Base-by-base conservation (phyloP, 2,888 invertebrate species). In the Listrodromus nycthemerus region DNA sequence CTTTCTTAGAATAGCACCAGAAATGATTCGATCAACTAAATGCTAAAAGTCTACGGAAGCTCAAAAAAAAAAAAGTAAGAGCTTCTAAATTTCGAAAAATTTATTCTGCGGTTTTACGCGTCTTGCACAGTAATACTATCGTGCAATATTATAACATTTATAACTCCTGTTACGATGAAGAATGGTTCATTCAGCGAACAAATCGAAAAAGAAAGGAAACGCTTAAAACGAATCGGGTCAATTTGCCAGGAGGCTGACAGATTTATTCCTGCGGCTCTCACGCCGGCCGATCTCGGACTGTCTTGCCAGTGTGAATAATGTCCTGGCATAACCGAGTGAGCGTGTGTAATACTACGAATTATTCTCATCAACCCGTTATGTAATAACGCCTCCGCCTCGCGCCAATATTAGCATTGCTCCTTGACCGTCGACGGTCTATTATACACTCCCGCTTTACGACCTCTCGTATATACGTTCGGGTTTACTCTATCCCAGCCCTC, bases 321-420 rank as follows among this genome's bases (percentile, higher is more conserved):
- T 41, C 37, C 70, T 61, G 52, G 58, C 41, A 73, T 65, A 70
- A 78, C 33, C 24, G 61, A 66, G 58, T 67, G 67, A 81, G 81
- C 76, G 84, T 84, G 85, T 78, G 88, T 88, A 87, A 81, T 82
- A 86, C 80, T 87, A 86, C 85, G 87, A 88, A 89, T 89, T 87
- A 88, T 88, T 86, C 90, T 89, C 88, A 88, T 88, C 85, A 84
- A 87, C 90, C 88, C 88, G 90, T 92, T 91, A 91, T 89, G 87
- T 90, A 91, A 92, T 79, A 63, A 87, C 88, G 85, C 87, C 87
- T 83, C 80, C 87, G 86, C 41, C 21, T 19, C 85, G 82, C 75
- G 90, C 91, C 90, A 90, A 91, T 86, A 90, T 91, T 91, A 91
- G 89, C 88, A 83, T 86, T 87, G 73, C 85, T 84, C 70, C 75